Evolutionary conservation across 2,888 invertebrate species (phyloP).

Genomic region (Eupithecia pulchellata): DNA sequence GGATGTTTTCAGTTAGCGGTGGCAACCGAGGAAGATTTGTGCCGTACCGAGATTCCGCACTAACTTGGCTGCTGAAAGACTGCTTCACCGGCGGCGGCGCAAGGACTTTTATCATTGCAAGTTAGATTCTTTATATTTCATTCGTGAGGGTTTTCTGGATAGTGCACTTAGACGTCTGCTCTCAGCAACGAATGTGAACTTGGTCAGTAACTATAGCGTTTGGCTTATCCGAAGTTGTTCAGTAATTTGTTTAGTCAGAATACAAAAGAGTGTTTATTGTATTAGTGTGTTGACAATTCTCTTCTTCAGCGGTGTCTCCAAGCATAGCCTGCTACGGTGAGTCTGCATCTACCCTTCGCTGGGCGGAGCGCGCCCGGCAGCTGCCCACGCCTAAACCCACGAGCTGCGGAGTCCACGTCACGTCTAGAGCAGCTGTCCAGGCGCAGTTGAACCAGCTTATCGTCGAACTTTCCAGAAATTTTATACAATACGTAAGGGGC

Average conservation of each 20-base stretch:
- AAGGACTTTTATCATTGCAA: constrained; percentile 91
- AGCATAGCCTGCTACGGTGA: constrained; percentile 91
- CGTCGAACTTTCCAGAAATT: constrained; percentile 67
- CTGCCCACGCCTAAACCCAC: constrained; percentile 71
- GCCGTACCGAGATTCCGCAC: constrained; percentile 91
- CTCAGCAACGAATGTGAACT: neutral
- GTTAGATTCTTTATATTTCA: constrained; percentile 80
- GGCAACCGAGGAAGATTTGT: constrained; percentile 85
- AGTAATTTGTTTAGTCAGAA: neutral
- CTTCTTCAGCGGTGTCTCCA: constrained; percentile 89
- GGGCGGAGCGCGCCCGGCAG: constrained; percentile 91
- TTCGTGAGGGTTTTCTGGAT: neutral
- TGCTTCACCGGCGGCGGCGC: constrained; percentile 92
- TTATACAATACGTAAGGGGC: constrained; percentile 70
- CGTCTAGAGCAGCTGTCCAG: constrained; percentile 60
- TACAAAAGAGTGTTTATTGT: neutral
- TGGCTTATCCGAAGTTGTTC: neutral
- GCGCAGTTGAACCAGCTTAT: constrained; percentile 75
- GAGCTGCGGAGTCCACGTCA: constrained; percentile 41
- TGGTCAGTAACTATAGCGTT: neutral
- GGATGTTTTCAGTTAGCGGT: constrained; percentile 58
- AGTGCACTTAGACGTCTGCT: neutral
- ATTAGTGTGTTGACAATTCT: neutral
- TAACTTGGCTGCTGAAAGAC: constrained; percentile 93
- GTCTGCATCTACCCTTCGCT: constrained; percentile 92